Evolutionary conservation across 2,888 invertebrate genomes (phyloP).

Genomic region (Drosophila algonquin): DNA sequence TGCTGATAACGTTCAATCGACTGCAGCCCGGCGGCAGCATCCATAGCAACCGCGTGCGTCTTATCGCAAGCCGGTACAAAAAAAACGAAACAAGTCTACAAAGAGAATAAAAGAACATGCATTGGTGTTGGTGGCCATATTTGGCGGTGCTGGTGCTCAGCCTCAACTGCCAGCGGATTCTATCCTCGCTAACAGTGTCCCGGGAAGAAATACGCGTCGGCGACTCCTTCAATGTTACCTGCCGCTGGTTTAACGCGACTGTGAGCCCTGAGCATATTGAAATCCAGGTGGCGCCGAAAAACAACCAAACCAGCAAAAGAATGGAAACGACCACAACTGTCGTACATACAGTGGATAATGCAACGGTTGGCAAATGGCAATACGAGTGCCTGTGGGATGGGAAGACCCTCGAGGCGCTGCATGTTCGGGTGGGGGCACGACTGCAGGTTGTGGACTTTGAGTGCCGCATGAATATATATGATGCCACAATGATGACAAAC

Average conservation of each 20-base stretch:
- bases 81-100: neutral
- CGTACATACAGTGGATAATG: neutral
- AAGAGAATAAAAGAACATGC: neutral
- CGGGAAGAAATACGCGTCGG: constrained; percentile 12
- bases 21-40: neutral
- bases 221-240: constrained; percentile 36
- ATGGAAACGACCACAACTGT: neutral
- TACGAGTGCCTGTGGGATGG: neutral
- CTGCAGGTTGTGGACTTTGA: neutral
- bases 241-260: constrained; percentile 1
- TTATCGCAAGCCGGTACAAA: neutral
- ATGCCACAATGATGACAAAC: neutral
- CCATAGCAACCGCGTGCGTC: neutral
- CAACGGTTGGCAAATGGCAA: neutral
- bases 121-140: neutral
- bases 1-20: neutral
- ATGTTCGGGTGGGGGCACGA: neutral
- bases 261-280: neutral
- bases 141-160: neutral
- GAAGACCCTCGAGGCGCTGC: neutral
- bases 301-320: neutral
- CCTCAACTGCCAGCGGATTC: neutral
- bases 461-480: neutral
- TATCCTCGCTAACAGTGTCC: neutral
- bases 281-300: neutral